Percentiles rank a stretch among this genome's conserved stretches.
Conservation (phyloP, 1,140 invertebrate genomes). For the Drosophila virilis region DNA sequence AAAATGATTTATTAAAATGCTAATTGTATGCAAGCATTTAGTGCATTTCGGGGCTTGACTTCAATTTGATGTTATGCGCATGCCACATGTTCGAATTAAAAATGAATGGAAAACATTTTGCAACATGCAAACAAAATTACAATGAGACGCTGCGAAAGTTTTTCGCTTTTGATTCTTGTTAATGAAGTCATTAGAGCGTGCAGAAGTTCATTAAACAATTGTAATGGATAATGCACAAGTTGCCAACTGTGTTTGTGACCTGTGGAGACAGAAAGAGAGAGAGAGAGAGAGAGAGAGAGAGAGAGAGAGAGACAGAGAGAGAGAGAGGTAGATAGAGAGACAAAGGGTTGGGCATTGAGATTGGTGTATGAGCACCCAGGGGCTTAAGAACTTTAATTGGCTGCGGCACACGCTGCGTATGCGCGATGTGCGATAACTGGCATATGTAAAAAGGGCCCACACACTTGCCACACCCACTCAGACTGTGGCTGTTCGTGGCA, state of each 20-base stretch:
- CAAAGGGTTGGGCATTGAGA: not conserved
- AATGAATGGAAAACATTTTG: conserved; percentile 49
- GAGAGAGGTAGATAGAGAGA: not conserved
- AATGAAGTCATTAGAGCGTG: conserved; percentile 76
- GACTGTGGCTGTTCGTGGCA: conserved; percentile 17
- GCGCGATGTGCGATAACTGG: conserved; percentile 66
- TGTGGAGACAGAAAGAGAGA: conserved; percentile 1
- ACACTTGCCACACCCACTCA: conserved; percentile 15
- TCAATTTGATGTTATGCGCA: conserved; percentile 10
- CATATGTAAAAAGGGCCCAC: conserved; percentile 58
- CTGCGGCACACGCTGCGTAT: conserved; percentile 77
- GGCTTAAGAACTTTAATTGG: conserved; percentile 80
- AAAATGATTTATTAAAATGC: conserved; percentile 57
- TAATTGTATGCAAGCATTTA: conserved; percentile 38
- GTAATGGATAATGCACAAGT: conserved; percentile 74
- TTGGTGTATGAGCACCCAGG: conserved; percentile 17
- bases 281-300: not conserved
- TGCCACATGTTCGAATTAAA: conserved; percentile 18
- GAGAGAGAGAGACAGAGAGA: not conserved
- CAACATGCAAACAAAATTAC: conserved; percentile 33
- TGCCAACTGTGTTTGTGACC: conserved; percentile 4
- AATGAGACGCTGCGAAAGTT: conserved; percentile 38
- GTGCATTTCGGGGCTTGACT: conserved; percentile 9
- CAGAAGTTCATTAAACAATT: conserved; percentile 81
- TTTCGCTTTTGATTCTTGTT: conserved; percentile 55